Percentiles rank a stretch among this genome's conserved stretches.
Evolutionary conservation across 2,797 vertebrate genomes (phyloP).

Genomic region (Knipowitschia caucasica): DNA sequence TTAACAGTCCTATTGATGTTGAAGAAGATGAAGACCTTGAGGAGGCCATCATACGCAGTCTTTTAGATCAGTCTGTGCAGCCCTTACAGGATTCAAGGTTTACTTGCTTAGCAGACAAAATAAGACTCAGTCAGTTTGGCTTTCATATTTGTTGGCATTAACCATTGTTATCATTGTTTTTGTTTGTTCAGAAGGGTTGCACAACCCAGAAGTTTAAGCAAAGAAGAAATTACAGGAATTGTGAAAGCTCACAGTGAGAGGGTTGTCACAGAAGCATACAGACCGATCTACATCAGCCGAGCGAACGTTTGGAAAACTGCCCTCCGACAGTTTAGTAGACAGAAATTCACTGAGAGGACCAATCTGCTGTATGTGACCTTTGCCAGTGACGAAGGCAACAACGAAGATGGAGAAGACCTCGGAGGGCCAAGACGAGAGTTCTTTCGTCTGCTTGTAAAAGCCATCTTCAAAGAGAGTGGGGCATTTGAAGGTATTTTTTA

Average conservation of each 20-base stretch:
- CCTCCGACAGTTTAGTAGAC: conserved; percentile 2
- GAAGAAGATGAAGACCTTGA: conserved; percentile 9
- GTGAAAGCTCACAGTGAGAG: conserved; percentile 25
- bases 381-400: not conserved
- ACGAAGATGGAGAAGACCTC: too few relatives aligned
- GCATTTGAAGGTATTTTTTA: not conserved
- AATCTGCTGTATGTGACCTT: not conserved
- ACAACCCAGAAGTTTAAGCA: not conserved
- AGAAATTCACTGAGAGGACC: not conserved
- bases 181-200: not conserved
- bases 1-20: conserved; percentile 1
- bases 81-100: conserved; percentile 1
- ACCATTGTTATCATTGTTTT: not conserved
- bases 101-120: too few relatives aligned
- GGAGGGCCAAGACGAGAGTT: too few relatives aligned
- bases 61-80: conserved; percentile 8
- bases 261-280: conserved; percentile 17
- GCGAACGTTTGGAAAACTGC: conserved; percentile 24
- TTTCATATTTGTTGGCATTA: too few relatives aligned
- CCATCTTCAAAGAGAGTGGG: not conserved
- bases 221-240: conserved; percentile 7
- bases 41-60: conserved; percentile 8
- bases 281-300: conserved; percentile 25
- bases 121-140: too few relatives aligned
- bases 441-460: not conserved